Evolutionary conservation across 35 echinoderm and acorn worm genomes (phyloP).

Genomic region (Apostichopus parvimensis): DNA sequence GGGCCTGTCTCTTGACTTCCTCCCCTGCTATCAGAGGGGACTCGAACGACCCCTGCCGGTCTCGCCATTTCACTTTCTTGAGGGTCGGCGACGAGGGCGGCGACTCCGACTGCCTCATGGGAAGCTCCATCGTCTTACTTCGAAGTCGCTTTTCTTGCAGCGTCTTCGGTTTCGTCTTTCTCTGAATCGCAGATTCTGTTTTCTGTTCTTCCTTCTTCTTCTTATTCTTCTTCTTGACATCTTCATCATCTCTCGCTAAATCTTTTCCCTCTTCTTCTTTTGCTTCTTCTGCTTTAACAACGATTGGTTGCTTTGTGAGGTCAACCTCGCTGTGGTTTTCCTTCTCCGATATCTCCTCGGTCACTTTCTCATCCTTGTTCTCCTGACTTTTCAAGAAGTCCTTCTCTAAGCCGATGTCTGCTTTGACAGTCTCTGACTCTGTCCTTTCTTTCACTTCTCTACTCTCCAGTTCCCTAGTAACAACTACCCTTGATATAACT

Average conservation of each 20-base stretch:
- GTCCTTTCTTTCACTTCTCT: background rate
- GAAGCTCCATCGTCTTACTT: slow-evolving; percentile 67
- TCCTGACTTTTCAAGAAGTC: background rate
- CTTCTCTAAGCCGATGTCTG: background rate
- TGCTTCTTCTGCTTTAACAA: background rate
- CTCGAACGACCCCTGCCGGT: slow-evolving; percentile 29
- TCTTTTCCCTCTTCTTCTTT: background rate
- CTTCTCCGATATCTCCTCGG: background rate
- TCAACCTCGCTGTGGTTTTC: background rate
- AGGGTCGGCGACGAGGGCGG: background rate
- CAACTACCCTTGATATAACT: slow-evolving; percentile 19
- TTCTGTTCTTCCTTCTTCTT: slow-evolving; percentile 29
- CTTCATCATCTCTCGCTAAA: background rate
- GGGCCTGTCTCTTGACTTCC: slow-evolving; percentile 62
- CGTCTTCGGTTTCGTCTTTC: slow-evolving; percentile 47
- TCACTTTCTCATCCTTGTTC: background rate
- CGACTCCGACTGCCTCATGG: background rate
- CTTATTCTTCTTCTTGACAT: slow-evolving; percentile 8
- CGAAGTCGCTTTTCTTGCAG: slow-evolving; percentile 60
- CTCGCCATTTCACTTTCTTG: slow-evolving; percentile 5
- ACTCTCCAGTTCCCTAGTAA: background rate
- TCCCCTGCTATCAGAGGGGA: background rate
- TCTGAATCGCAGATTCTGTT: slow-evolving; percentile 40
- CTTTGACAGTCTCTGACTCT: background rate
- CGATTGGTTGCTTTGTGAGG: background rate